These are phyloP conservation scores for Corythucha ciliata DNA, from an alignment of 2,888 invertebrate species.

Conservation along the genomic window DNA sequence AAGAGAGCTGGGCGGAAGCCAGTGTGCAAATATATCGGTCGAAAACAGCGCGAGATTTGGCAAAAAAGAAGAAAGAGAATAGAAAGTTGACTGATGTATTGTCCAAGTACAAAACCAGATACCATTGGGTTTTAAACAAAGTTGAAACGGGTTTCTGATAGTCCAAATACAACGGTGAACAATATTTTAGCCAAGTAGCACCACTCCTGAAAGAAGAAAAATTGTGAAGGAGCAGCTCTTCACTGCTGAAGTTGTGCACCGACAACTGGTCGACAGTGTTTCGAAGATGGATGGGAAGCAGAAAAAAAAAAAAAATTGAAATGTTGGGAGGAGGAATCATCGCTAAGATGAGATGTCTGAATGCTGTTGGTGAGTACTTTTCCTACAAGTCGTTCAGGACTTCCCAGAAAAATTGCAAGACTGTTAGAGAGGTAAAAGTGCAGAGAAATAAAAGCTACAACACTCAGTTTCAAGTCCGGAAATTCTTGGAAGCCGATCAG, in stretches of 20 bases:
- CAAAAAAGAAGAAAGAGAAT: constrained; percentile 11
- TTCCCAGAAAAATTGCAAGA: constrained; percentile 7
- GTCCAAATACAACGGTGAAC: constrained; percentile 1
- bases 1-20: background rate
- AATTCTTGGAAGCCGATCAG: constrained; percentile 7
- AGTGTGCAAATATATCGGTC: constrained; percentile 6
- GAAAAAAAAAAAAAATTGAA: background rate
- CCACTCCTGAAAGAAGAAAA: constrained; percentile 3
- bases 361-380: constrained; percentile 7
- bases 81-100: background rate
- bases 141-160: background rate
- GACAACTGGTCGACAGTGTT: constrained; percentile 10
- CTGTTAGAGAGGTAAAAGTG: constrained; percentile 1
- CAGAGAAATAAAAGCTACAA: constrained; percentile 3
- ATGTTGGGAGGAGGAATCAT: constrained; percentile 5
- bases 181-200: constrained; percentile 4
- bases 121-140: constrained; percentile 8
- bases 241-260: constrained; percentile 3
- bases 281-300: constrained; percentile 10
- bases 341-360: constrained; percentile 11
- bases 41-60: constrained; percentile 6
- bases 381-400: constrained; percentile 10
- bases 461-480: constrained; percentile 6
- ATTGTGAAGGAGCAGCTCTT: too few relatives aligned
- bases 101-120: constrained; percentile 8